Evolutionary conservation across 2,888 invertebrate genomes (phyloP), one percentile per base, ranked within the genome.

Genomic region (Andrena marginata): DNA sequence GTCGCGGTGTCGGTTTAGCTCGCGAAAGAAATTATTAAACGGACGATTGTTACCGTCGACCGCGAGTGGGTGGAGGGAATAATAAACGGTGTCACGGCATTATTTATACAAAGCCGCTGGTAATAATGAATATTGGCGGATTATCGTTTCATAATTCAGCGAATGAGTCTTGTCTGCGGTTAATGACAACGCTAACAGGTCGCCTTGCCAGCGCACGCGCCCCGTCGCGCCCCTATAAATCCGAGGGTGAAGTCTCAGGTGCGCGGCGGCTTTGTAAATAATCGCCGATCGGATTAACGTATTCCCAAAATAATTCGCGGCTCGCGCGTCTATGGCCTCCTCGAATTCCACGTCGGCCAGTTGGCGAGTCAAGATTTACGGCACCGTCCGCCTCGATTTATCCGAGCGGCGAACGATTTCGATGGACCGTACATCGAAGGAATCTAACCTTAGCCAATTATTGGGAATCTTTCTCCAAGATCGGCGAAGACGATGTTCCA

Each of bases 301-400:
- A 62, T 75, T 67, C 75, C 54, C 60, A 16, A 75, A 75, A 75
- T 77, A 62, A 49, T 77, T 77, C 20, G 49, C 67, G 13, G 13
- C 23, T 13, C 3, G 26, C 10, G 0, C 31, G 23, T 6, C 51
- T 26, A 35, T 20, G 20, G 48, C 51, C 48, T 70, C 23, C 42
- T 23, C n/a, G 48, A 31, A 51, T 68, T 26, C 8, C 2, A 20
- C 20, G 51, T 2, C 2, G n/a, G 8, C 42, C 20, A 2, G 51
- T 20, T 20, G n/a, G n/a, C 20, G 20, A 2, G 8, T 8, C 51
- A 20, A 51, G n/a, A 51, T 51, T 16, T 51, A 51, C 20, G 51
- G 20, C 20, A 51, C 7, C 51, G 20, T 7, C 20, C 42, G 42
- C 42, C 13, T 13, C 13, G 42, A 42, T 42, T 42, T 42, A 42